phyloP scores from a whole-genome alignment of 2,888 invertebrate species.

The Amphipoea oculea region DNA sequence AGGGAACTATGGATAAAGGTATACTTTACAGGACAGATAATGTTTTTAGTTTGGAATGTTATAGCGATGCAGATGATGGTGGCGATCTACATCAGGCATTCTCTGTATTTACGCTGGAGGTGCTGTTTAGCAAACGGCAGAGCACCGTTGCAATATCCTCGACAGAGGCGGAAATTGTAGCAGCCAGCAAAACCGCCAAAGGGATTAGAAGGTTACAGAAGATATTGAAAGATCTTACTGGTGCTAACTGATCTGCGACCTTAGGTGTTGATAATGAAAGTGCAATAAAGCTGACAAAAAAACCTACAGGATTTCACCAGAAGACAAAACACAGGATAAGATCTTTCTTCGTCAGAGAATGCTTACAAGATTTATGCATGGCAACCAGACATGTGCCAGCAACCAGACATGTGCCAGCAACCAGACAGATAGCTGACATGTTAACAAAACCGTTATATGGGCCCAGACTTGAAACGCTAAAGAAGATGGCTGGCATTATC shows the following conservation, averaged over 20 bases:
- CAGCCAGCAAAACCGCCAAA: background rate
- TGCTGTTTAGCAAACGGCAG: background rate
- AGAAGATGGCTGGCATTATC: background rate
- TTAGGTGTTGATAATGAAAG: background rate
- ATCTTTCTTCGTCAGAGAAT: background rate
- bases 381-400: no score
- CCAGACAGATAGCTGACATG: background rate
- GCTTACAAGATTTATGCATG: background rate
- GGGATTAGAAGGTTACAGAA: background rate
- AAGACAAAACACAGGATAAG: background rate
- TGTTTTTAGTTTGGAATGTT: background rate
- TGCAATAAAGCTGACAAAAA: background rate
- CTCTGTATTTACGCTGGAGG: background rate
- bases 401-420: background rate
- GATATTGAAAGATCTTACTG: background rate
- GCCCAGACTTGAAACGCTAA: background rate
- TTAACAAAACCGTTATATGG: background rate
- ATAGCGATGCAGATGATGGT: background rate
- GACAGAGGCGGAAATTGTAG: background rate
- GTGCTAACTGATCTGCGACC: background rate
- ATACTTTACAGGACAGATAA: background rate
- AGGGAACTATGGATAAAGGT: background rate
- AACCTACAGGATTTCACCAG: background rate
- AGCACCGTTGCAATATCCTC: background rate
- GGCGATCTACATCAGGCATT: background rate